Conservation (phyloP, 92 coral and sea anemone species). For the Chrysogorgia sp. region DNA sequence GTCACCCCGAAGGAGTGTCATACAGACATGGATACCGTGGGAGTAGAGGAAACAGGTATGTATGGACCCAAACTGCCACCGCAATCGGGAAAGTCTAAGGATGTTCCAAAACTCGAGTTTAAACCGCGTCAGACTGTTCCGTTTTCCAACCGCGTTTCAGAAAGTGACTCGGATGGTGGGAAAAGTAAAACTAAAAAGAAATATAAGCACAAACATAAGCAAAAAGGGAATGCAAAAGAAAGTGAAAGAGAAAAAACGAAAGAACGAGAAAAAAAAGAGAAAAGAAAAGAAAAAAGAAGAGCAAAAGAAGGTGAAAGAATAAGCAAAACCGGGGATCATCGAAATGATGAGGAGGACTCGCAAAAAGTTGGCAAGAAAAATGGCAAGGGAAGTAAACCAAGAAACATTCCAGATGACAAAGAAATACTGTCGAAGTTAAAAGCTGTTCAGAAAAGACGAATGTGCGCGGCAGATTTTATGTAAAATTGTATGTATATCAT, state of each 20-base stretch:
- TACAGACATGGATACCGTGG: constrained; percentile 12
- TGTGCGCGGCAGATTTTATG: constrained; percentile 96
- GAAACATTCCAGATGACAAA: constrained; percentile 58
- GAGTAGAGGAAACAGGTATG: constrained; percentile 17
- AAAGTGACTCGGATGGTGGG: constrained; percentile 31
- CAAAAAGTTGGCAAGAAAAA: not conserved
- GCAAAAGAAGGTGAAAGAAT: constrained; percentile 15
- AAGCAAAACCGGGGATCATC: too few relatives aligned
- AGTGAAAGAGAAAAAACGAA: constrained; percentile 29
- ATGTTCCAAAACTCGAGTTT: not conserved
- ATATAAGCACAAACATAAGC: constrained; percentile 62
- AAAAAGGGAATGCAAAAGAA: constrained; percentile 36
- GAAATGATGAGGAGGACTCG: not conserved
- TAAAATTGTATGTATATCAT: constrained; percentile 32
- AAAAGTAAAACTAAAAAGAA: constrained; percentile 37
- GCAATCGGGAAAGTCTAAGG: not conserved
- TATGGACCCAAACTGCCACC: constrained; percentile 37
- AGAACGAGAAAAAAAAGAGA: too few relatives aligned
- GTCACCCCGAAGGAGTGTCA: not conserved
- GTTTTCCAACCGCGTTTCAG: constrained; percentile 24
- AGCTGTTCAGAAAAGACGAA: constrained; percentile 75
- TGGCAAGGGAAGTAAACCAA: not conserved
- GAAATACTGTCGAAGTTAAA: constrained; percentile 81
- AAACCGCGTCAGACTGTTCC: constrained; percentile 12
- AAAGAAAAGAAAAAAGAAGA: constrained; percentile 43